Evolutionary conservation across 2,113 vertebrate species (phyloP).

Genomic region (Zootoca vivipara): DNA sequence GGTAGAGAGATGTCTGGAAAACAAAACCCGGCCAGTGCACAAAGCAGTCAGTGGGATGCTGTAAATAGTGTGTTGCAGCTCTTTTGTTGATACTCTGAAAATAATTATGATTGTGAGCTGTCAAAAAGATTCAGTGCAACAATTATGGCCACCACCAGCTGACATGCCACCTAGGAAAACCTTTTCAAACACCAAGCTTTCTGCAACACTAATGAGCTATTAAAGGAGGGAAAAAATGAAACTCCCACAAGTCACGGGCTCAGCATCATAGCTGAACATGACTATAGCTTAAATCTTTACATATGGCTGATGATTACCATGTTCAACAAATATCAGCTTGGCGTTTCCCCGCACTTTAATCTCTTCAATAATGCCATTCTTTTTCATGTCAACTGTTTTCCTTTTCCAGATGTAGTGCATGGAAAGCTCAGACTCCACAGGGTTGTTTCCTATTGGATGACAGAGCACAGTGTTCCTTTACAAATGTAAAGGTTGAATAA

Average conservation of each 20-base stretch:
- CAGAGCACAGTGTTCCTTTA: neutral
- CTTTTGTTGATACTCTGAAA: conserved; percentile 57
- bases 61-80: conserved; percentile 56
- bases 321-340: conserved; percentile 51
- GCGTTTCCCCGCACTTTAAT: neutral
- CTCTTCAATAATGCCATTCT: neutral
- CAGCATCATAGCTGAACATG: conserved; percentile 42
- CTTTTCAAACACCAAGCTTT: conserved; percentile 50
- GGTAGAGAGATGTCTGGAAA: conserved; percentile 36
- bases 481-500: neutral
- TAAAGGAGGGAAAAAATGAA: conserved; percentile 48
- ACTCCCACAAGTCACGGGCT: conserved; percentile 45
- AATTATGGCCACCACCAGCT: conserved; percentile 48
- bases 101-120: conserved; percentile 61
- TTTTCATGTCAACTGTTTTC: neutral
- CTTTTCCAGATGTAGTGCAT: neutral
- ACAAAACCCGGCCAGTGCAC: conserved; percentile 41
- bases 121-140: conserved; percentile 59
- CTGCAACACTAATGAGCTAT: conserved; percentile 55
- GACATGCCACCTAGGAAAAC: conserved; percentile 55
- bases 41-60: conserved; percentile 28
- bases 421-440: neutral
- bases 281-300: conserved; percentile 68
- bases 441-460: neutral
- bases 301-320: conserved; percentile 40